phyloP scores from a whole-genome alignment of 1,140 invertebrate genomes.

The Cydia strobilella region DNA sequence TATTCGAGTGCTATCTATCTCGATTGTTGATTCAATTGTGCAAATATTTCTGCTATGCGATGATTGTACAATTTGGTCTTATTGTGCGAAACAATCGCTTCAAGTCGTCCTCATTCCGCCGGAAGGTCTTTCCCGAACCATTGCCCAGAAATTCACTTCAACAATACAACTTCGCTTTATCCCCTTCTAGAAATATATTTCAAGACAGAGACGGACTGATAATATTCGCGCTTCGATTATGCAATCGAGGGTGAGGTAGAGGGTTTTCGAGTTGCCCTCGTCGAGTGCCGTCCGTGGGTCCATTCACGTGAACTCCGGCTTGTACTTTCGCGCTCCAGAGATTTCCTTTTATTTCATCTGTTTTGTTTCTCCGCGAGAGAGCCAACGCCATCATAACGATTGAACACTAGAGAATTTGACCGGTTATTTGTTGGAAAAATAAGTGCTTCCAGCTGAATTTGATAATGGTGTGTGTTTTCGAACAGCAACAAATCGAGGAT shows the following conservation, averaged over 20 bases:
- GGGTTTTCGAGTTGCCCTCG: conserved; percentile 19
- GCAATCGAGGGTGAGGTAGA: conserved; percentile 24
- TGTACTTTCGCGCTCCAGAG: conserved; percentile 51
- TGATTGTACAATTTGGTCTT: conserved; percentile 59
- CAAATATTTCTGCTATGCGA: conserved; percentile 62
- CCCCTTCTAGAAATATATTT: conserved; percentile 27
- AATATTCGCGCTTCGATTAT: conserved; percentile 29
- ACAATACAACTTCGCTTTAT: conserved; percentile 6
- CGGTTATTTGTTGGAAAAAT: conserved; percentile 53
- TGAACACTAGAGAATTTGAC: conserved; percentile 51
- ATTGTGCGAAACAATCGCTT: conserved; percentile 62
- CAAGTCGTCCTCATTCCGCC: conserved; percentile 42
- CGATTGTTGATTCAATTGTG: conserved; percentile 55
- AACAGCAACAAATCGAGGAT: background rate
- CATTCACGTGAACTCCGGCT: conserved; percentile 46
- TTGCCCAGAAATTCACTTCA: conserved; percentile 24
- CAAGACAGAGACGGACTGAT: conserved; percentile 16
- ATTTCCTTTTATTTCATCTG: conserved; percentile 55
- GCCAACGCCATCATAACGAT: conserved; percentile 53
- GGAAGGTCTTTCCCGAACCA: conserved; percentile 29
- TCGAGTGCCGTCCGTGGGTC: conserved; percentile 29
- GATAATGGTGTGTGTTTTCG: background rate
- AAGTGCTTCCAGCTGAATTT: background rate
- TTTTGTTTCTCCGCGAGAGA: conserved; percentile 53
- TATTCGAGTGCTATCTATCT: conserved; percentile 41